phyloP scores from a whole-genome alignment of 2,113 vertebrate species.

The Rhadina sibilatrix region DNA sequence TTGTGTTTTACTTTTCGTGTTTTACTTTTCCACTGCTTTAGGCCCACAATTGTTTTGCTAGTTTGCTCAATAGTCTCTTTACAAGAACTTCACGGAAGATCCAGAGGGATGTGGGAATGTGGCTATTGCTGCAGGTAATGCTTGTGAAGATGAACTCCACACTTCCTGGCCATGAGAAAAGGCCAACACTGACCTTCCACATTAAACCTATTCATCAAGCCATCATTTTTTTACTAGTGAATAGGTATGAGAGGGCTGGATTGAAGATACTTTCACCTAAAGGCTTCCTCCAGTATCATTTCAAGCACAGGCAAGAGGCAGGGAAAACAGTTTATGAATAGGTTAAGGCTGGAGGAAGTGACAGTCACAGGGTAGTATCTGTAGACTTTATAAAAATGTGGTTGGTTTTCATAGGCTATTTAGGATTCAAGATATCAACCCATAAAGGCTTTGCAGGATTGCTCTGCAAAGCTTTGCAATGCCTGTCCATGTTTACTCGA shows the following conservation, averaged over 20 bases:
- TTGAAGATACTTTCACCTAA: background rate
- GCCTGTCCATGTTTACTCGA: background rate
- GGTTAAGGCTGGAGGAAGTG: background rate
- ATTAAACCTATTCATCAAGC: background rate
- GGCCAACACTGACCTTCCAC: background rate
- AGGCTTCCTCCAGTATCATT: background rate
- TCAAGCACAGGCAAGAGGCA: background rate
- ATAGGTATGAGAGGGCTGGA: background rate
- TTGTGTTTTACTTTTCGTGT: background rate
- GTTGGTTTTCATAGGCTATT: background rate
- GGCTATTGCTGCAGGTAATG: background rate
- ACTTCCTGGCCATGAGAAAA: background rate
- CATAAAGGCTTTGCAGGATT: background rate
- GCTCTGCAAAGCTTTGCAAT: background rate
- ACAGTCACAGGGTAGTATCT: background rate
- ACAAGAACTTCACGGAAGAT: background rate
- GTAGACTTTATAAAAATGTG: background rate
- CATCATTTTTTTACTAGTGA: background rate
- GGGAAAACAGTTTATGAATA: background rate
- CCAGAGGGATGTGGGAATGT: accelerated
- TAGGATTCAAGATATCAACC: background rate
- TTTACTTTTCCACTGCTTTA: background rate
- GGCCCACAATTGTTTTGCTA: background rate
- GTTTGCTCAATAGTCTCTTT: background rate
- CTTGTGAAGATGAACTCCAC: background rate